Percentiles rank a stretch among this genome's conserved stretches.
phyloP scores from a whole-genome alignment of 2,888 invertebrate species.

The Leptopterna dolabrata region DNA sequence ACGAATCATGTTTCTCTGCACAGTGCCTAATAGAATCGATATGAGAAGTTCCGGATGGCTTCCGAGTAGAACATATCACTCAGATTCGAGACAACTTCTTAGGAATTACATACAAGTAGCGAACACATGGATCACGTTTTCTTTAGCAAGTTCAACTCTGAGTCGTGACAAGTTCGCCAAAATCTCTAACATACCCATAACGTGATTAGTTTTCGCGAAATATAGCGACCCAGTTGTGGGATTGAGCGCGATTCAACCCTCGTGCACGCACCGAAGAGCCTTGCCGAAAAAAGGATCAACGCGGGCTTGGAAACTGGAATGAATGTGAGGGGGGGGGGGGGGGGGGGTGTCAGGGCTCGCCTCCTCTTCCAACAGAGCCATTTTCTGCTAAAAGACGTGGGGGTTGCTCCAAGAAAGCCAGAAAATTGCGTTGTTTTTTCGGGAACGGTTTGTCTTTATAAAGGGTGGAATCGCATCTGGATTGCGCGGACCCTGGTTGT shows the following conservation, averaged over 20 bases:
- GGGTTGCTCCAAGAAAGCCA: background rate
- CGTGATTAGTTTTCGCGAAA: background rate
- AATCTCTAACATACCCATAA: background rate
- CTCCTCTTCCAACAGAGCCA: background rate
- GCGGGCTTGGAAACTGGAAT: background rate
- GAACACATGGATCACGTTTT: background rate
- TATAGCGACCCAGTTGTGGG: background rate
- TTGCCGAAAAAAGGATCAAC: background rate
- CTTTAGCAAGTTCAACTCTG: background rate
- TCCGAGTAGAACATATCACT: too few species aligned
- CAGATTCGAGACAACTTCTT: too few species aligned
- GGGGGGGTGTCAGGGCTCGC: background rate
- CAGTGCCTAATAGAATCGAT: too few species aligned
- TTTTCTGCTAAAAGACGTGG: background rate
- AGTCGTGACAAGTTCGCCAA: background rate
- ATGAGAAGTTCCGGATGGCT: too few species aligned
- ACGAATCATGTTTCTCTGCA: too few species aligned
- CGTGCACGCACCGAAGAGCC: background rate
- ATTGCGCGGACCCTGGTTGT: background rate
- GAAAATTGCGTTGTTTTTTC: background rate
- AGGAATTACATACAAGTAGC: too few species aligned
- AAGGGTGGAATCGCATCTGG: constrained; percentile 3
- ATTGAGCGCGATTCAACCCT: background rate
- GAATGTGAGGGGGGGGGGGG: background rate
- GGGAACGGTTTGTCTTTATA: constrained; percentile 6